Conservation (phyloP, 2,113 vertebrate genomes). For the Xenopus borealis region DNA sequence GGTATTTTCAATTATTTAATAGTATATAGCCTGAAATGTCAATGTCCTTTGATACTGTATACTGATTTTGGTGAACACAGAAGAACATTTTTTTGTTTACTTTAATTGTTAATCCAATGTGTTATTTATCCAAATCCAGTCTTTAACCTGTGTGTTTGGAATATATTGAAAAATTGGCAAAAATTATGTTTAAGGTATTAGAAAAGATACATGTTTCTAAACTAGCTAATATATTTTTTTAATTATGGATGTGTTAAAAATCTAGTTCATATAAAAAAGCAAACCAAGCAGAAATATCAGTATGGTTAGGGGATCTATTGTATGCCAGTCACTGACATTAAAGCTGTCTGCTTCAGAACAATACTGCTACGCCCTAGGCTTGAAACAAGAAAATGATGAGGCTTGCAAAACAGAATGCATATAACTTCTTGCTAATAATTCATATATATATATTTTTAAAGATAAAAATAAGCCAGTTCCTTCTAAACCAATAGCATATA, state of each 20-base stretch:
- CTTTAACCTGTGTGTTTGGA: too few relatives aligned
- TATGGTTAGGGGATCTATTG: constrained; percentile 63
- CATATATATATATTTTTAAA: constrained; percentile 55
- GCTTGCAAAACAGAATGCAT: constrained; percentile 60
- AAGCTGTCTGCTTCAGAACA: constrained; percentile 66
- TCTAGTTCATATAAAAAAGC: constrained; percentile 55
- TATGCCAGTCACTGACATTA: constrained; percentile 66
- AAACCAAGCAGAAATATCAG: constrained; percentile 57
- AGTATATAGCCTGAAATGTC: too few relatives aligned
- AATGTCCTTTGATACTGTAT: too few relatives aligned
- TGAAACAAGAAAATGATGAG: constrained; percentile 66
- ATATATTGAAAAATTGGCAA: too few relatives aligned
- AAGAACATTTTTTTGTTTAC: too few relatives aligned
- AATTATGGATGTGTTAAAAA: constrained; percentile 58
- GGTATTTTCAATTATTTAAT: too few relatives aligned
- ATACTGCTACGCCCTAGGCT: constrained; percentile 60
- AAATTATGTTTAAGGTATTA: too few relatives aligned
- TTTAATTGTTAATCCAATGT: too few relatives aligned
- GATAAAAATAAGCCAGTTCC: constrained; percentile 60
- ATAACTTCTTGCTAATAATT: constrained; percentile 55
- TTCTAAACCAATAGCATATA: too few relatives aligned
- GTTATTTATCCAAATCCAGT: too few relatives aligned
- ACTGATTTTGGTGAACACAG: too few relatives aligned
- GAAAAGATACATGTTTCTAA: constrained; percentile 44
- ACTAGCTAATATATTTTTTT: constrained; percentile 56